Evolutionary conservation across 2,888 invertebrate species (phyloP).

Genomic region (Pseudococcus longispinus): DNA sequence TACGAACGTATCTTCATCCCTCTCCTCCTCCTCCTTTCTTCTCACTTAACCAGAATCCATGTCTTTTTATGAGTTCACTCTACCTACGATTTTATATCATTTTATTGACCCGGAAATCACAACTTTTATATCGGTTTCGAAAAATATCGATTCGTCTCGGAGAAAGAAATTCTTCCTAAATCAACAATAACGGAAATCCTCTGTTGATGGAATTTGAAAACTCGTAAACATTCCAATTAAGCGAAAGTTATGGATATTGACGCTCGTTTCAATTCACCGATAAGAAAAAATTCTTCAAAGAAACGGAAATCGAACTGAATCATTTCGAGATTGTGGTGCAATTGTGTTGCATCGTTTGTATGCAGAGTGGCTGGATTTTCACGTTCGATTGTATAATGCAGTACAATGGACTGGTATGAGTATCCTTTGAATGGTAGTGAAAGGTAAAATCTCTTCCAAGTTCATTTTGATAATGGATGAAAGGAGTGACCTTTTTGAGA

Average conservation of each 20-base stretch:
- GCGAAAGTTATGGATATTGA: background rate
- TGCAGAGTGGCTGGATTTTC: too few species aligned
- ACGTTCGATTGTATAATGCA: too few species aligned
- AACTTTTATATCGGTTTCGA: background rate
- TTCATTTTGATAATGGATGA: too few species aligned
- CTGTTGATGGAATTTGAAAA: background rate
- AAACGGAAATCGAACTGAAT: background rate
- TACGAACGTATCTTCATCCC: too few species aligned
- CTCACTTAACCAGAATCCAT: too few species aligned
- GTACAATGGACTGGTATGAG: too few species aligned
- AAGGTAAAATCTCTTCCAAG: too few species aligned
- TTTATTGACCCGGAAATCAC: background rate
- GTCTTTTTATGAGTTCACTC: background rate
- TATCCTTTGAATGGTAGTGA: too few species aligned
- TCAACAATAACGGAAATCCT: background rate
- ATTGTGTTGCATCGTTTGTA: background rate
- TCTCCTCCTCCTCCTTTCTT: background rate
- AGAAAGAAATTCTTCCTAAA: background rate
- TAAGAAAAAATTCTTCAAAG: background rate
- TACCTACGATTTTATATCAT: background rate
- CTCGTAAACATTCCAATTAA: constrained; percentile 11
- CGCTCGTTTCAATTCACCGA: background rate
- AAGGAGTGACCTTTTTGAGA: too few species aligned
- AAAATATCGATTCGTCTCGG: background rate
- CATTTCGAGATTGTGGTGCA: background rate